These are phyloP conservation scores for Amblyteles armatorius DNA, from an alignment of 2,888 invertebrate genomes.

Conservation along the genomic window DNA sequence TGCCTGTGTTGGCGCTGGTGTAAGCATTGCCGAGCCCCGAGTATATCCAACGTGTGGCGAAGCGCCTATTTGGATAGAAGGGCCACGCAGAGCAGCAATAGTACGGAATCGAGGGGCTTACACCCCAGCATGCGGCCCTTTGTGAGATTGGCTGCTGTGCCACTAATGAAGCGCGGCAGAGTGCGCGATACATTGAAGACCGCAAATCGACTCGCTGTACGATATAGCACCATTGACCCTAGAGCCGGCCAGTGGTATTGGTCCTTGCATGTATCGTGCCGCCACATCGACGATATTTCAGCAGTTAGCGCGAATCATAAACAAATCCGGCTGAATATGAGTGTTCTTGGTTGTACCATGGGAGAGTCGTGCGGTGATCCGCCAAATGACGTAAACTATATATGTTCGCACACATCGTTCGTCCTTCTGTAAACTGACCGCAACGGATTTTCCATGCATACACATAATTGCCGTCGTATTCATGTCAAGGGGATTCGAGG, in stretches of 20 bases:
- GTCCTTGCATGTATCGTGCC: constrained; percentile 21
- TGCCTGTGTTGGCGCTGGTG: constrained; percentile 7
- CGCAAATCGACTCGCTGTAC: constrained; percentile 66
- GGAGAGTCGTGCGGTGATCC: constrained; percentile 37
- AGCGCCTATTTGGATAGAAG: constrained; percentile 55
- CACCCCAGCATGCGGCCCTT: constrained; percentile 69
- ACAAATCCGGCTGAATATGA: constrained; percentile 58
- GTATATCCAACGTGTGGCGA: constrained; percentile 47
- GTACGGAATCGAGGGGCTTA: constrained; percentile 46
- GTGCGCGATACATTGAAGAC: constrained; percentile 70
- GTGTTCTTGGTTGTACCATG: constrained; percentile 48
- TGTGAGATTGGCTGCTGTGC: constrained; percentile 77
- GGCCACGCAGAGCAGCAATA: constrained; percentile 24
- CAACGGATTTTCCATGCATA: neutral
- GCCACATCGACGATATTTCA: constrained; percentile 56
- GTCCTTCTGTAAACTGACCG: neutral
- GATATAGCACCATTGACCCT: constrained; percentile 46
- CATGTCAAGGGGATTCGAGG: constrained; percentile 35
- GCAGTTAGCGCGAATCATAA: constrained; percentile 49
- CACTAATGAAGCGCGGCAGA: constrained; percentile 78
- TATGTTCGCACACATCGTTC: neutral
- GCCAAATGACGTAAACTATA: constrained; percentile 35
- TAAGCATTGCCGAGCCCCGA: constrained; percentile 37
- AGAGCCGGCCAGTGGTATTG: constrained; percentile 43
- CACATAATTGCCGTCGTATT: constrained; percentile 34